Base-by-base conservation (phyloP, 2,888 invertebrate genomes). In the Teleogryllus oceanicus region DNA sequence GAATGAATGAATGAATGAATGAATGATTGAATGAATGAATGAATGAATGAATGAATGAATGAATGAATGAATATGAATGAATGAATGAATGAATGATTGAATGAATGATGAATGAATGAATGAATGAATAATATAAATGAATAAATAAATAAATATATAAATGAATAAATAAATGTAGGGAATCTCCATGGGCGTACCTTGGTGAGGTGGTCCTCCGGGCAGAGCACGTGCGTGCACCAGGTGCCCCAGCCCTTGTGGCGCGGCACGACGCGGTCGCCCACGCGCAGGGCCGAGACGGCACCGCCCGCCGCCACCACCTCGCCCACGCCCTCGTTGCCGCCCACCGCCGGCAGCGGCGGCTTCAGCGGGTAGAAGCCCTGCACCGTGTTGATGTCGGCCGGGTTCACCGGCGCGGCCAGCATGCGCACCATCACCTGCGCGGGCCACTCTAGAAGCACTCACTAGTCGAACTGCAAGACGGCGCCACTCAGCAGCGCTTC, bases 311-410 rank as follows among this genome's bases (percentile, higher is more conserved):
- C 88, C 80, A 95, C 86, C 50, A 99, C 91, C 86, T 94, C 90
- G 2, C 94, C 98, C 2, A 98, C 95, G 79, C 98, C 98, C 90
- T 99, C 99, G 87, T 96, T 96, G 18, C 99, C 99, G 8, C 94
- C 93, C 78, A 96, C 90, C 16, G 94, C 93, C 2, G 99, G 99
- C n/a, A 98, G 89, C 77, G 88, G 83, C 0, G 97, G 94, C 85
- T 92, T 94, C 8, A 93, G 90, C 0, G 94, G 94, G 87, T 95
- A 95, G 84, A 88, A 88, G 2, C 98, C 98, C 90, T 98, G 97
- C 84, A 99, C 96, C 78, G 95, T 97, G 87, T 99, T 99, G 80
- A 99, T 96, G 87, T 99, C 99, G 0, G 99, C 97, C 11, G 99
- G 99, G 88, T 99, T 99, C 12, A 99, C 92, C 0, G 99, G 96